Conservation (phyloP, 1,140 invertebrate species). For the Drosophila suzukii region DNA sequence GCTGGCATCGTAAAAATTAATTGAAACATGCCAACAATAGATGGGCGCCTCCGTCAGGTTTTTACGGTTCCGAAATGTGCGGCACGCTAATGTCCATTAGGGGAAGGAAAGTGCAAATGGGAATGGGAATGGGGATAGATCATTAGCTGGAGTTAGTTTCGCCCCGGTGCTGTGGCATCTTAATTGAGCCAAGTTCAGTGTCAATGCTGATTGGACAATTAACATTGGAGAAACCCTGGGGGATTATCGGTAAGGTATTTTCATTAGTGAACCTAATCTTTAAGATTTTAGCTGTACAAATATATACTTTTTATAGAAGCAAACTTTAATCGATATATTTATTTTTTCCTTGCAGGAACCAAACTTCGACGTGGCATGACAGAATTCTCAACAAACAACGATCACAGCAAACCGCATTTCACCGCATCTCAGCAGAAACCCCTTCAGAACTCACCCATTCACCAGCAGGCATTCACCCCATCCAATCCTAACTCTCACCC, state of each 20-base stretch:
- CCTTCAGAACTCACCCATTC: conserved; percentile 75
- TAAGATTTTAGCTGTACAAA: neutral
- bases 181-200: conserved; percentile 63
- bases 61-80: conserved; percentile 47
- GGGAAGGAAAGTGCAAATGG: conserved; percentile 43
- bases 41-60: conserved; percentile 40
- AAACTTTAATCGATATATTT: neutral
- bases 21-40: conserved; percentile 57
- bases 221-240: neutral
- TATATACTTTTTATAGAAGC: neutral
- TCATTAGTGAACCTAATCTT: neutral
- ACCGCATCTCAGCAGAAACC: conserved; percentile 66
- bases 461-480: conserved; percentile 38
- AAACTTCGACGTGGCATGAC: conserved; percentile 84
- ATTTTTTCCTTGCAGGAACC: conserved; percentile 59
- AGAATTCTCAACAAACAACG: conserved; percentile 84
- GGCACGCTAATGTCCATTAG: conserved; percentile 65
- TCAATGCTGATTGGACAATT: conserved; percentile 47
- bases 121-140: conserved; percentile 27
- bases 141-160: conserved; percentile 40
- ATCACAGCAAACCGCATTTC: conserved; percentile 76
- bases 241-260: conserved; percentile 21
- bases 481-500: conserved; percentile 44
- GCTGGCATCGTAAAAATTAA: conserved; percentile 66
- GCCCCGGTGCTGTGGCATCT: conserved; percentile 21